Percentiles rank a stretch among this genome's conserved stretches.
phyloP scores from a whole-genome alignment of 2,113 vertebrate genomes.

The Mellivora capensis region DNA sequence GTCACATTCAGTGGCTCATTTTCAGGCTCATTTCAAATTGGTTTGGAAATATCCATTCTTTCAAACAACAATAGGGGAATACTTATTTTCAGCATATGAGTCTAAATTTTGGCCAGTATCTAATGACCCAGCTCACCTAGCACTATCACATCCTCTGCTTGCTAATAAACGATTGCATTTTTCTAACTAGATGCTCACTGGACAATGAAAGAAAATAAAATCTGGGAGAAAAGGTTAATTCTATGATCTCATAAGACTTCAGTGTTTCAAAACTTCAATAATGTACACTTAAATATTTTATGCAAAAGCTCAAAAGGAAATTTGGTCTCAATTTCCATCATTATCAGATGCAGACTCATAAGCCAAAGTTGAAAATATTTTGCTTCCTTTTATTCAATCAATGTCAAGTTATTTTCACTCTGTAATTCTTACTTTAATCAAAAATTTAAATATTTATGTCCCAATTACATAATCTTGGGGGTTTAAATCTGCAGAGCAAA shows the following conservation, averaged over 20 bases:
- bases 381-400: background rate
- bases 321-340: background rate
- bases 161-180: background rate
- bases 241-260: background rate
- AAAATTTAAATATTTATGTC: background rate
- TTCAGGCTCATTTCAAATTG: background rate
- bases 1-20: background rate
- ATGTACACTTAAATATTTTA: background rate
- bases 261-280: constrained; percentile 1
- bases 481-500: constrained; percentile 32
- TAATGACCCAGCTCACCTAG: background rate
- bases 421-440: background rate
- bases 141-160: background rate
- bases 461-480: background rate
- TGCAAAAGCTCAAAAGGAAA: background rate
- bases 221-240: background rate
- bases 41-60: background rate
- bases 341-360: background rate
- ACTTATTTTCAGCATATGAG: background rate
- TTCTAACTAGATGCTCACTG: background rate
- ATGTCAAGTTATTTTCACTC: background rate
- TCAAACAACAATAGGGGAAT: background rate
- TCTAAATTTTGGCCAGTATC: background rate
- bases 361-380: background rate
- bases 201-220: background rate